Evolutionary conservation across 2,113 vertebrate genomes (phyloP).

Genomic region (Zootoca vivipara): DNA sequence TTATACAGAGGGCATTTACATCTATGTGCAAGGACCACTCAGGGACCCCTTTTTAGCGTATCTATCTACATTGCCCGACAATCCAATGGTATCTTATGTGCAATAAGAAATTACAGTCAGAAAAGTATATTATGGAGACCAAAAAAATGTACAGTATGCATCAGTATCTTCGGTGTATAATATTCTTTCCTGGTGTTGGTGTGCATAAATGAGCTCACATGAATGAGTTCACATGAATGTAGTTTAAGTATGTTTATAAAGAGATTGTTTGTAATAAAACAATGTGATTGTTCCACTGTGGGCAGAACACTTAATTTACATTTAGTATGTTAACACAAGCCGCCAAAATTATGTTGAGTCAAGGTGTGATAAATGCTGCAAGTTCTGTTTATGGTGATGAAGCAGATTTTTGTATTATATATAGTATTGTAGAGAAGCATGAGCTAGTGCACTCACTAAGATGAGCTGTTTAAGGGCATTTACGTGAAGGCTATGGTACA

Average conservation of each 20-base stretch:
- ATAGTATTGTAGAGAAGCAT: not conserved
- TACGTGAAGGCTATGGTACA: not conserved
- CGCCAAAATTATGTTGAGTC: not conserved
- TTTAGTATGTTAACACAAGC: not conserved
- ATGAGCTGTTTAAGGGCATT: not conserved
- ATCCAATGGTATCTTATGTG: not conserved
- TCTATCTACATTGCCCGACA: too few species aligned
- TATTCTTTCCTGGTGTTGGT: not conserved
- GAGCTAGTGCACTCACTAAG: not conserved
- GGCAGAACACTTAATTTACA: not conserved
- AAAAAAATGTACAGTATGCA: not conserved
- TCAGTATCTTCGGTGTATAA: not conserved
- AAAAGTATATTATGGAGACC: not conserved
- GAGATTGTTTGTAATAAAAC: not conserved
- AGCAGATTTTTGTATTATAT: not conserved
- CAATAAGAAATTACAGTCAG: not conserved
- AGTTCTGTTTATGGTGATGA: not conserved
- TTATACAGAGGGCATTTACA: not conserved
- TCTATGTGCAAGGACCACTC: not conserved
- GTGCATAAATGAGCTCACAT: not conserved
- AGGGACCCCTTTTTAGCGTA: too few species aligned
- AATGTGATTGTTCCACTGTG: not conserved
- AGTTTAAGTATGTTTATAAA: not conserved
- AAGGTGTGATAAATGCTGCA: not conserved
- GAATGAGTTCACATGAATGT: not conserved